Evolutionary conservation across 2,113 vertebrate genomes (phyloP), one percentile per base, ranked within the genome.

Genomic region (Agapornis roseicollis): DNA sequence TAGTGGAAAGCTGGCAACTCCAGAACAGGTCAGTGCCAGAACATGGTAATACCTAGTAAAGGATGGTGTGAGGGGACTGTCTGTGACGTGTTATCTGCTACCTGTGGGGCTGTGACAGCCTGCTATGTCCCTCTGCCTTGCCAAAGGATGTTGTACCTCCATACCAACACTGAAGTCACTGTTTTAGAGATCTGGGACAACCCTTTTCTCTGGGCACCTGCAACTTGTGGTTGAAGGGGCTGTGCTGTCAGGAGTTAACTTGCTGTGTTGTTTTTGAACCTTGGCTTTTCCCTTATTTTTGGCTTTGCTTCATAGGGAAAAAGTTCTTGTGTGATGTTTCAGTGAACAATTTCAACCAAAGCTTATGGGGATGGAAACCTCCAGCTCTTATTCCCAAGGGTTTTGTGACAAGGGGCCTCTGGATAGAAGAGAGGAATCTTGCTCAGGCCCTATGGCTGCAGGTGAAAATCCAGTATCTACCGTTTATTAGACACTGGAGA

Each of bases 91-190:
- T 72, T 17, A 7, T 31, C 60, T 46, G 58, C 79, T 35, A 3
- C 44, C 39, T 25, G 52, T 22, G 56, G 31, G 41, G n/a, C 37
- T 65, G n/a, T 56, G 65, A 16, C 44, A 60, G 49, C 29, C 17
- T 24, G 3, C 61, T 41, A 23, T 81, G 69, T 31, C 53, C 6
- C 4, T 1, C 11, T 56, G 27, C 53, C 35, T 31, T 1, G 2
- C 17, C 27, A 53, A 14, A 47, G 37, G 35, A 17, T 63, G 23
- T 47, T 24, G 3, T 16, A 29, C 8, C 49, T 50, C 29, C 4
- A 3, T 18, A 11, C 25, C 27, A 47, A 0, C 14, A 1, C 33
- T 39, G 37, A 63, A 65, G 41, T 14, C 13, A 1, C 11, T 33
- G 17, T 9, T 22, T 14, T 19, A 3, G 49, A 41, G 69, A 61